These are phyloP conservation scores for Camponotus fellah DNA, from an alignment of 2,888 invertebrate genomes.

Conservation along the genomic window DNA sequence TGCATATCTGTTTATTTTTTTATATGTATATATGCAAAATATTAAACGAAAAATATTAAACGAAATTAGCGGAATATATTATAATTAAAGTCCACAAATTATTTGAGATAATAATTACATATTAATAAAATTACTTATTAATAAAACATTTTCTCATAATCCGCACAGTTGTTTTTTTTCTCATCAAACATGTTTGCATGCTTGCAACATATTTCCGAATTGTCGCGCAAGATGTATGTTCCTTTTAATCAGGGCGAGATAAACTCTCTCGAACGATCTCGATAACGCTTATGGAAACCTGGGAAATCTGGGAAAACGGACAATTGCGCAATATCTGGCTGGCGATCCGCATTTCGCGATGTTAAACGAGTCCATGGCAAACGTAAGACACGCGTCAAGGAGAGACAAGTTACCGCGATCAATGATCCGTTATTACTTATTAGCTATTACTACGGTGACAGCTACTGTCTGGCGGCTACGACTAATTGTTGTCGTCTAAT, in stretches of 20 bases:
- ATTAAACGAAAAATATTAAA: background rate
- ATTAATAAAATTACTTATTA: background rate
- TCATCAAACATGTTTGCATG: background rate
- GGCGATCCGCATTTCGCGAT: conserved; percentile 49
- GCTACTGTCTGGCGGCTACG: conserved; percentile 59
- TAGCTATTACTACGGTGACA: conserved; percentile 73
- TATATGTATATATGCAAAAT: background rate
- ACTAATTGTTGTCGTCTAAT: conserved; percentile 84
- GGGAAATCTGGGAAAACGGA: conserved; percentile 18
- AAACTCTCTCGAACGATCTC: background rate
- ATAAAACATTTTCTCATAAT: background rate
- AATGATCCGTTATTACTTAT: conserved; percentile 78
- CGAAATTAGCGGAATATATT: background rate
- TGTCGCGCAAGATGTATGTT: background rate
- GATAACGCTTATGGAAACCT: conserved; percentile 10
- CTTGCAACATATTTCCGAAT: too few species aligned
- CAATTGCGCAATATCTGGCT: conserved; percentile 59
- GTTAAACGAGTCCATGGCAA: conserved; percentile 45
- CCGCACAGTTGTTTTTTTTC: background rate
- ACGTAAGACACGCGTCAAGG: conserved; percentile 51
- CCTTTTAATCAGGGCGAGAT: background rate
- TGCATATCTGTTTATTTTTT: background rate
- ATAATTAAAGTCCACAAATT: background rate
- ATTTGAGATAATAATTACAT: background rate
- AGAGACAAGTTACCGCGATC: conserved; percentile 65